phyloP scores from a whole-genome alignment of 2,113 vertebrate species.

The Colistium nudipinnis region DNA sequence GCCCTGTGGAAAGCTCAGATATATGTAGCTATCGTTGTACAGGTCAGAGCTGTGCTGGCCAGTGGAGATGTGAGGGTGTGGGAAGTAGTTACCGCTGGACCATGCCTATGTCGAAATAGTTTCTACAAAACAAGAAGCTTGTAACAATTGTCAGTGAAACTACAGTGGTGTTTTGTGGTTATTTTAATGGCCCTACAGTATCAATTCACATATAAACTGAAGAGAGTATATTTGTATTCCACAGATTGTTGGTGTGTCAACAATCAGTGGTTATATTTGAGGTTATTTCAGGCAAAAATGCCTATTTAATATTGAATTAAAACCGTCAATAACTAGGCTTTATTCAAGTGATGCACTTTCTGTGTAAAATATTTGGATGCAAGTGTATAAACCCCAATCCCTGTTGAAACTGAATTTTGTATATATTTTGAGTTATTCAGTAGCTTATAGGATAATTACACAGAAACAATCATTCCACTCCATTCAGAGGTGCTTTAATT shows the following conservation, averaged over 20 bases:
- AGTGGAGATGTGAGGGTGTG: conserved; percentile 33
- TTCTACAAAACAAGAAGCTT: conserved; percentile 36
- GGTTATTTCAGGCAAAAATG: background rate
- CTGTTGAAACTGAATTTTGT: conserved; percentile 51
- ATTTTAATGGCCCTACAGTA: background rate
- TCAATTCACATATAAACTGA: background rate
- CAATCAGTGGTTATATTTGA: conserved; percentile 16
- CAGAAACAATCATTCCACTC: conserved; percentile 65
- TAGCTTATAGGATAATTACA: conserved; percentile 60
- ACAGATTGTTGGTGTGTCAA: conserved; percentile 9
- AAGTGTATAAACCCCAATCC: conserved; percentile 27
- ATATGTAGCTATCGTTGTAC: conserved; percentile 18
- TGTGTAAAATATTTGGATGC: background rate
- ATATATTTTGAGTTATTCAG: conserved; percentile 46
- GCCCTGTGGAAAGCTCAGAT: conserved; percentile 20
- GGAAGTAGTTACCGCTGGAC: conserved; percentile 14
- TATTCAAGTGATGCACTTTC: conserved; percentile 2
- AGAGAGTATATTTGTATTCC: conserved; percentile 8
- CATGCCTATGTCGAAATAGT: conserved; percentile 1
- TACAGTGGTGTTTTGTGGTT: conserved; percentile 1
- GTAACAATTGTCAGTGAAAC: background rate
- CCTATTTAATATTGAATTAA: conserved; percentile 11
- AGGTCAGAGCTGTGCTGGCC: conserved; percentile 50
- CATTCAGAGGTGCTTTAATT: conserved; percentile 64
- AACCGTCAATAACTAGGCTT: background rate